phyloP scores from a whole-genome alignment of 2,113 vertebrate species.

The Oceanodroma tethys region DNA sequence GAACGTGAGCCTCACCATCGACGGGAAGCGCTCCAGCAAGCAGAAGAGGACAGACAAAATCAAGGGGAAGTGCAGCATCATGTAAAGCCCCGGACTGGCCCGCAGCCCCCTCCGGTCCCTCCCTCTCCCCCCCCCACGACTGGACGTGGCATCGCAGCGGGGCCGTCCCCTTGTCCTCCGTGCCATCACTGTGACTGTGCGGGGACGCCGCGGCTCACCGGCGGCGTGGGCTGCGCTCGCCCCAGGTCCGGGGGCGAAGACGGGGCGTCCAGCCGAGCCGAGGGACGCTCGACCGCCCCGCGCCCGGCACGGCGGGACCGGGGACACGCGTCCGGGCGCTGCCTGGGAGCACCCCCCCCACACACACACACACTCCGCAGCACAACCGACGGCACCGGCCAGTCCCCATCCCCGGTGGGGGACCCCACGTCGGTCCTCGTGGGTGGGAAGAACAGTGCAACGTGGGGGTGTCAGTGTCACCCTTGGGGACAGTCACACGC shows the following conservation, averaged over 20 bases:
- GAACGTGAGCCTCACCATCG: conserved; percentile 92
- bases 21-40: conserved; percentile 89
- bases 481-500: background rate
- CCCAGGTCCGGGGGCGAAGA: background rate
- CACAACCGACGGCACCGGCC: background rate
- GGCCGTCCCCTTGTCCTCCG: background rate
- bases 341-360: background rate
- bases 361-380: background rate
- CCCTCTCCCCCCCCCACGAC: background rate
- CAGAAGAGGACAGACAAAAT: conserved; percentile 93
- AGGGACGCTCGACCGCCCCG: background rate
- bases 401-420: background rate
- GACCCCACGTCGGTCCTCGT: background rate
- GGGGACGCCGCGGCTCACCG: background rate
- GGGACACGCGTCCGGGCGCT: background rate
- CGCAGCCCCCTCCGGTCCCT: background rate
- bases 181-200: conserved; percentile 46
- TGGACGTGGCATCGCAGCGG: background rate
- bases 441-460: background rate
- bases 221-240: background rate
- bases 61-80: conserved; percentile 93
- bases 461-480: background rate
- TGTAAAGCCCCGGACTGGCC: conserved; percentile 72
- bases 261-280: background rate
- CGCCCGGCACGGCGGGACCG: background rate